phyloP scores from a whole-genome alignment of 2,888 invertebrate species.

The Cartodere bifasciata region DNA sequence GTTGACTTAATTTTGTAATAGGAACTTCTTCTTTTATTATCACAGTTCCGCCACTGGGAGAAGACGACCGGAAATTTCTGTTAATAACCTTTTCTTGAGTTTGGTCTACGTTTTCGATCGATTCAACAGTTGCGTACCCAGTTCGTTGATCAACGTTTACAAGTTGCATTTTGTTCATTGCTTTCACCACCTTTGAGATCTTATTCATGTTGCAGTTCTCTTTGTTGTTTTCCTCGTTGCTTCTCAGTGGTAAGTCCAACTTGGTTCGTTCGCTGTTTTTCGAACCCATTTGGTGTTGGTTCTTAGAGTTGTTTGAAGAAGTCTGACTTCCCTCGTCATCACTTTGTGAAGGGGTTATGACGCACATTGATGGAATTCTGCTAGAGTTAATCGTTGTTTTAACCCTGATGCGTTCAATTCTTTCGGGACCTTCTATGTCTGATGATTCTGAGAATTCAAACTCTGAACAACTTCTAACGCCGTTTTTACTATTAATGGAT shows the following conservation, averaged over 20 bases:
- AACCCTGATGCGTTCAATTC: conserved; percentile 71
- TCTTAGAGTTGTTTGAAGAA: conserved; percentile 14
- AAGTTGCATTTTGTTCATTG: conserved; percentile 23
- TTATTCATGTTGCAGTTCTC: conserved; percentile 15
- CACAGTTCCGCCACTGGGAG: conserved; percentile 32
- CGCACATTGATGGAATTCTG: conserved; percentile 85
- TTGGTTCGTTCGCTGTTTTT: conserved; percentile 11
- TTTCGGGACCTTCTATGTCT: conserved; percentile 75
- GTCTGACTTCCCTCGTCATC: conserved; percentile 61
- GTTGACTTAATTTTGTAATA: conserved; percentile 20
- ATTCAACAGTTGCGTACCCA: conserved; percentile 33
- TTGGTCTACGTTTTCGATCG: conserved; percentile 21
- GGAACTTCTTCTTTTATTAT: conserved; percentile 21
- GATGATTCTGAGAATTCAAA: conserved; percentile 79
- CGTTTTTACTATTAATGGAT: conserved; percentile 58
- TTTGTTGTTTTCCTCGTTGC: conserved; percentile 15
- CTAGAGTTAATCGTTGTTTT: conserved; percentile 81
- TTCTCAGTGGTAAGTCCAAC: conserved; percentile 12
- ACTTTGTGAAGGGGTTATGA: conserved; percentile 76
- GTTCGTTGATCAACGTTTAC: conserved; percentile 31
- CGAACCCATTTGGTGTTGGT: conserved; percentile 7
- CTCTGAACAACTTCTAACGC: conserved; percentile 58
- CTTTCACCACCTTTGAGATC: conserved; percentile 18
- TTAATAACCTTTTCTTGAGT: conserved; percentile 12
- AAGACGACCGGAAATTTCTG: conserved; percentile 23